Conservation (phyloP, 2,113 vertebrate genomes). For the Corythaeola cristata region DNA sequence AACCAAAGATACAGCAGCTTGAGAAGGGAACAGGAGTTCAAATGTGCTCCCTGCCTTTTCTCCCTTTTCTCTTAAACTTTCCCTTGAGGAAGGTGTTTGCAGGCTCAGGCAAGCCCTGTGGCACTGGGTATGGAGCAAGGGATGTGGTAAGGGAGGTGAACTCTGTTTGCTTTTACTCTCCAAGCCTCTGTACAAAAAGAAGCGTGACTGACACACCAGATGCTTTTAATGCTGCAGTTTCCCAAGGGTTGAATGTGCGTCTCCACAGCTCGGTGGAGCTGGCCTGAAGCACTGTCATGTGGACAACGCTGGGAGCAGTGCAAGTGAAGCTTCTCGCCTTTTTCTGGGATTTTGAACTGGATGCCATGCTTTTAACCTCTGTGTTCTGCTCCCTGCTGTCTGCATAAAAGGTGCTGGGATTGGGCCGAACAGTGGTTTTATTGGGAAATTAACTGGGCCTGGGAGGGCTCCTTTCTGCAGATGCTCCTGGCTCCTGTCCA, state of each 20-base stretch:
- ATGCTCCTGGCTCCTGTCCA: neutral
- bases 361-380: neutral
- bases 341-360: neutral
- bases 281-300: rapidly evolving
- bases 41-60: neutral
- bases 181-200: neutral
- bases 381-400: neutral
- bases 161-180: neutral
- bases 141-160: neutral
- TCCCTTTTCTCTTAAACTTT: neutral
- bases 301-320: neutral
- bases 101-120: neutral
- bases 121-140: neutral
- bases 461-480: neutral
- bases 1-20: neutral
- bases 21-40: neutral
- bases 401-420: neutral
- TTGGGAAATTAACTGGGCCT: neutral
- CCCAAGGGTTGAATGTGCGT: neutral
- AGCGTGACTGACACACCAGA: constrained; percentile 17
- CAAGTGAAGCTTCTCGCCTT: neutral
- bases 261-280: neutral
- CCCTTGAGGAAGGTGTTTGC: neutral
- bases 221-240: neutral
- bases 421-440: neutral